Percentiles rank a stretch among this genome's conserved stretches.
Conservation (phyloP, 2,797 vertebrate species). For the Carcharodon carcharias region DNA sequence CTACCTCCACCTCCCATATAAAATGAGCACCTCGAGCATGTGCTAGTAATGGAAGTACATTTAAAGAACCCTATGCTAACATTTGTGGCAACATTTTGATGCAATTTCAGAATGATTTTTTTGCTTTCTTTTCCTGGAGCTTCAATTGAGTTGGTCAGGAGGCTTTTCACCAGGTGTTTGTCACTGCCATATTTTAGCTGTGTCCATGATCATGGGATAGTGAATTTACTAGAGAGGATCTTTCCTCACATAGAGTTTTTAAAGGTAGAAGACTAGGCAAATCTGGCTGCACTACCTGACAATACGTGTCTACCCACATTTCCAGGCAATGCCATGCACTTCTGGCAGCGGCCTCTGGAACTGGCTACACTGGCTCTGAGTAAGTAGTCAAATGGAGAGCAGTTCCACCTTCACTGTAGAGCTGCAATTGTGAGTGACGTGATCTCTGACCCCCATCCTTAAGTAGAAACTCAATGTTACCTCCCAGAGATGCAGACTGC, state of each 20-base stretch:
- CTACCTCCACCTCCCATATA: background rate
- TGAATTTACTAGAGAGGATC: background rate
- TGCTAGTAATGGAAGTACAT: background rate
- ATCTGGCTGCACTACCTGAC: slow-evolving; percentile 55
- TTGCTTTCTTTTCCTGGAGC: background rate
- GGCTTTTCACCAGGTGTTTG: background rate
- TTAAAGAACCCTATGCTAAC: background rate
- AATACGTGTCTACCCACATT: slow-evolving; percentile 54
- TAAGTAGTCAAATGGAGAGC: slow-evolving; percentile 39
- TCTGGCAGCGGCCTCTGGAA: background rate
- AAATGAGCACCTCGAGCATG: background rate
- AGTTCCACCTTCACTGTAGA: slow-evolving; percentile 40
- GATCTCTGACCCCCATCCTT: slow-evolving; percentile 39
- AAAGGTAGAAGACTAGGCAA: background rate
- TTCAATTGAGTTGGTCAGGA: background rate
- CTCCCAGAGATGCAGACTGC: slow-evolving; percentile 58
- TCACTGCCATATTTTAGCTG: background rate
- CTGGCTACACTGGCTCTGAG: background rate
- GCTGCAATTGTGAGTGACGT: too few species aligned
- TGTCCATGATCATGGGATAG: background rate
- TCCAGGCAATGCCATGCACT: background rate
- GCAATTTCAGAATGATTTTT: background rate
- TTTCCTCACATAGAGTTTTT: background rate
- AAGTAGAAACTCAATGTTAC: slow-evolving; percentile 61
- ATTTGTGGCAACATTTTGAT: background rate